Evolutionary conservation across 2,888 invertebrate species (phyloP).

Genomic region (Trachelus stipa): DNA sequence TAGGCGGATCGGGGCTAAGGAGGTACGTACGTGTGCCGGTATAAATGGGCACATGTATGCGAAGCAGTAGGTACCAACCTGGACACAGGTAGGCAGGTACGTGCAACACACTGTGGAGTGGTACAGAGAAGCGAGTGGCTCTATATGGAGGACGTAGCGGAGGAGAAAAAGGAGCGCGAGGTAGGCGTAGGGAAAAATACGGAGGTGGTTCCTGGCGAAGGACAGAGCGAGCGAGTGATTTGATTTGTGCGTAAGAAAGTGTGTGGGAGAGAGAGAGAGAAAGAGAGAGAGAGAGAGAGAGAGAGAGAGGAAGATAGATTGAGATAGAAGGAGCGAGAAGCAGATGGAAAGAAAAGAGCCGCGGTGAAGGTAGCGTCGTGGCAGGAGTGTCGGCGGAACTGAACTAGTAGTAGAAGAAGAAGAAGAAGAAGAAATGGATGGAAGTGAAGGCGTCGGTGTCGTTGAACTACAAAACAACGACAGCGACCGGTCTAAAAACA

Average conservation of each 20-base stretch:
- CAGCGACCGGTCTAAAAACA: slow-evolving; percentile 46
- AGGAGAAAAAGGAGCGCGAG: not conserved
- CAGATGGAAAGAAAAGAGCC: not conserved
- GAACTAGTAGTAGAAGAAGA: slow-evolving; percentile 10
- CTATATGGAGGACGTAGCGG: not conserved
- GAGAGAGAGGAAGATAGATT: no score
- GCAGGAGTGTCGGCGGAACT: not conserved
- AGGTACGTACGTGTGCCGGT: slow-evolving; percentile 21
- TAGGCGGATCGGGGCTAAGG: slow-evolving; percentile 26
- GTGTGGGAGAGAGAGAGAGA: not conserved
- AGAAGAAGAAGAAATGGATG: slow-evolving; percentile 10
- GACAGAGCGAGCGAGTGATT: not conserved
- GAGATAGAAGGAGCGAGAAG: no score
- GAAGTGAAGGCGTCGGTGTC: slow-evolving; percentile 26
- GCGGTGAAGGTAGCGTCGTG: not conserved
- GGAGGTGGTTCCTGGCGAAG: no score
- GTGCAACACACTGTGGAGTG: not conserved
- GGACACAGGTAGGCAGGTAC: no score
- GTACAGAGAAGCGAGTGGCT: not conserved
- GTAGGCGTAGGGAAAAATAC: no score
- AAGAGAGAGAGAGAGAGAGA: not conserved
- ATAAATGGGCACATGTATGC: no score
- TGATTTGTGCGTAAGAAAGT: not conserved
- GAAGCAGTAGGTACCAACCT: no score
- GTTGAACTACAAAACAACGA: slow-evolving; percentile 51